Evolutionary conservation across 2,888 invertebrate species (phyloP).

Genomic region (Gymnosoma rotundatum): DNA sequence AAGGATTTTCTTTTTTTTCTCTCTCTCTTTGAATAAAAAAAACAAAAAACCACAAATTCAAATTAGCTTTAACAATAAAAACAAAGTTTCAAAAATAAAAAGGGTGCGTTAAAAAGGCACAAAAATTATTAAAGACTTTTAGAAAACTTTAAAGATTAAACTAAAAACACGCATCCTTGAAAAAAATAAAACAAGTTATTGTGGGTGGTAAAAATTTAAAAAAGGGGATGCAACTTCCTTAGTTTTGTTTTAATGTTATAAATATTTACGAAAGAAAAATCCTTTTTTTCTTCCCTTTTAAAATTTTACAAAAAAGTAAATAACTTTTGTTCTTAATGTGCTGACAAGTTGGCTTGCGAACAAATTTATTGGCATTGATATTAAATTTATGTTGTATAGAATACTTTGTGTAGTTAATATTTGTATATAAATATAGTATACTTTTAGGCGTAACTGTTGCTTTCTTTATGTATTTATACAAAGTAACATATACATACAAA

Average conservation of each 20-base stretch:
- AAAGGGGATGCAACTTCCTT: constrained; percentile 18
- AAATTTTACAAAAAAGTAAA: constrained; percentile 51
- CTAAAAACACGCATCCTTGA: background rate
- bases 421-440: constrained; percentile 37
- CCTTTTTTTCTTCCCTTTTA: background rate
- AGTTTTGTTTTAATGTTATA: constrained; percentile 14
- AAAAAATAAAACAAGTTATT: background rate
- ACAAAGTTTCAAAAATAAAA: constrained; percentile 13
- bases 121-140: constrained; percentile 44
- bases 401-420: constrained; percentile 13
- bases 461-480: constrained; percentile 16
- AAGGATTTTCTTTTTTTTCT: background rate
- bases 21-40: background rate
- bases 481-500: background rate
- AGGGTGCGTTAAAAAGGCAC: constrained; percentile 20
- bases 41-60: constrained; percentile 63
- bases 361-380: constrained; percentile 69
- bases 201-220: constrained; percentile 1
- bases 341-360: constrained; percentile 68
- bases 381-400: constrained; percentile 63
- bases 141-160: constrained; percentile 10
- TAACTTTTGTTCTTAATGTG: constrained; percentile 63
- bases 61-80: constrained; percentile 54
- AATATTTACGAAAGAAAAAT: constrained; percentile 20
- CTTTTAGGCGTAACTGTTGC: constrained; percentile 69